phyloP scores from a whole-genome alignment of 37 sponge, comb jelly and placozoan genomes.

The Corticium candelabrum region DNA sequence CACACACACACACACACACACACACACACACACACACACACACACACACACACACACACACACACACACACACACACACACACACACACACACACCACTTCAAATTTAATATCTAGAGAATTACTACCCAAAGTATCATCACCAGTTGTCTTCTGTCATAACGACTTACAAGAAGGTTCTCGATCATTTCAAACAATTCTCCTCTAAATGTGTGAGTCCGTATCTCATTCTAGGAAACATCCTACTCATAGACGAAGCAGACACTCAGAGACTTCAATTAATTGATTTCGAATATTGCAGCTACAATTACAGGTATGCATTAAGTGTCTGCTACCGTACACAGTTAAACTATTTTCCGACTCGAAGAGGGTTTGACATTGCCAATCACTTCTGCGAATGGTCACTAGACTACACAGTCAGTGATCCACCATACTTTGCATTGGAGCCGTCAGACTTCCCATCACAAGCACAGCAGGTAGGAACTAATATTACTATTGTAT shows the following conservation, averaged over 20 bases:
- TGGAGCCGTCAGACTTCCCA: not conserved
- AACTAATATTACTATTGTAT: too few species aligned
- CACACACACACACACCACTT: too few species aligned
- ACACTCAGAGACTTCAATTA: not conserved
- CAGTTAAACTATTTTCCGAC: too few species aligned
- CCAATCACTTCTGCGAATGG: constrained; percentile 1
- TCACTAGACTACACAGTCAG: not conserved
- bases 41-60: too few species aligned
- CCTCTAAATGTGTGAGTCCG: too few species aligned
- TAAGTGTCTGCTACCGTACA: too few species aligned
- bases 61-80: too few species aligned
- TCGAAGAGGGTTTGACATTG: not conserved
- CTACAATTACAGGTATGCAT: not conserved
- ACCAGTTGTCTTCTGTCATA: not conserved
- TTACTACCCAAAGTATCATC: not conserved
- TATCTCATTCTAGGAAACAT: not conserved
- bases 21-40: too few species aligned
- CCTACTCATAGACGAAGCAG: not conserved
- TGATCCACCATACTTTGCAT: not conserved
- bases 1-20: too few species aligned
- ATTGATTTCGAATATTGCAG: not conserved
- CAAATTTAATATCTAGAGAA: too few species aligned
- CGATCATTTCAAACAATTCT: too few species aligned
- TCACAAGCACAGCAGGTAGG: not conserved
- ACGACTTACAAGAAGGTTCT: not conserved